A percentile compares a stretch with the other conserved stretches of the same genome.
phyloP scores from a whole-genome alignment of 2,888 invertebrate genomes.

The Amiota communis region DNA sequence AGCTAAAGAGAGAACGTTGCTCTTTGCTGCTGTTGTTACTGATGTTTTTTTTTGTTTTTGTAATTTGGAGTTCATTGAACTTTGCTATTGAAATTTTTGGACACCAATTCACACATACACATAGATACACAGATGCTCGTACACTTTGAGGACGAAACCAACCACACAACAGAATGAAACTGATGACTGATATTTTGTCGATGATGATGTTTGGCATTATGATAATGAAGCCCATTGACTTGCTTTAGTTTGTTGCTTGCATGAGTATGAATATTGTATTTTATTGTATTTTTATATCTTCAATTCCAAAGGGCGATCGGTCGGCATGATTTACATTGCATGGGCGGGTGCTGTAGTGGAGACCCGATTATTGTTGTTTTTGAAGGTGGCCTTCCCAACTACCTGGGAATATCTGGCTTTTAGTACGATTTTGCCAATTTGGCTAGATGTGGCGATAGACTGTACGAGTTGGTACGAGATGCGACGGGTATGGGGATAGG shows the following conservation, averaged over 20 bases:
- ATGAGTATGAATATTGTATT: conserved; percentile 5
- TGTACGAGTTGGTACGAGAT: no score
- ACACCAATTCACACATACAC: conserved; percentile 43
- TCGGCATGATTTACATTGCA: no score
- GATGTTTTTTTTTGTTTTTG: background rate
- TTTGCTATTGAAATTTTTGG: conserved; percentile 70
- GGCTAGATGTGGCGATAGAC: no score
- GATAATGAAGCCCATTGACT: conserved; percentile 4
- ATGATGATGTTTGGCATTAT: conserved; percentile 43
- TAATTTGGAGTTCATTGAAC: conserved; percentile 65
- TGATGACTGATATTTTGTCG: conserved; percentile 37
- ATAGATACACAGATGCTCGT: conserved; percentile 29
- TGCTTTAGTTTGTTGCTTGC: conserved; percentile 38
- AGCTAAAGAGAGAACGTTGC: conserved; percentile 17
- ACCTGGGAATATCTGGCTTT: no score
- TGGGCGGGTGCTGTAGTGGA: no score
- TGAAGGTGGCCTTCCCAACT: no score
- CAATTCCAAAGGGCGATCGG: no score
- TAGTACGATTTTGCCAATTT: no score
- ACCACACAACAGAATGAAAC: conserved; percentile 7
- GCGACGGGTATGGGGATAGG: no score
- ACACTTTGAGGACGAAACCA: conserved; percentile 58
- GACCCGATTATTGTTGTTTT: no score
- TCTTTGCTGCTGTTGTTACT: conserved; percentile 1
- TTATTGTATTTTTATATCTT: no score